A percentile compares a stretch with the other conserved stretches of the same genome.
These are phyloP conservation scores for Masticophis lateralis DNA, from an alignment of 2,797 vertebrate genomes.

Conservation along the genomic window DNA sequence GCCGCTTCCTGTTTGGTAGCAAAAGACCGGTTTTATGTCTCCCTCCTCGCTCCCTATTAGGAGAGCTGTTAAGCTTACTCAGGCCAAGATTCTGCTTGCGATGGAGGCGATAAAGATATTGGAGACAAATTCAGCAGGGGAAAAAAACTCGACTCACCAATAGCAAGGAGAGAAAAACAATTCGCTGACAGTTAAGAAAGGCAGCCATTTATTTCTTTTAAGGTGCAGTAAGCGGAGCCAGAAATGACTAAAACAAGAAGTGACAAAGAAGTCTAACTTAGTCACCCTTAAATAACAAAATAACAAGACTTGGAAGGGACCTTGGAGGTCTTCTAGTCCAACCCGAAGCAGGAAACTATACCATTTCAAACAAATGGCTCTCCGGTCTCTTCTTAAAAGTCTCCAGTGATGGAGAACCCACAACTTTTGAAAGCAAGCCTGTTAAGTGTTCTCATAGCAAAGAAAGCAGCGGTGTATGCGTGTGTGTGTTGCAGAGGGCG, in stretches of 20 bases:
- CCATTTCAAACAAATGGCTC: neutral
- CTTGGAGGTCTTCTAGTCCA: neutral
- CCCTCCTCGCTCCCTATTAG: conserved; percentile 20
- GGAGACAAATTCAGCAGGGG: conserved; percentile 54
- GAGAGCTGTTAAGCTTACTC: conserved; percentile 49
- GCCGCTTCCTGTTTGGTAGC: conserved; percentile 61
- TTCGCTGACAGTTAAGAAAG: conserved; percentile 8
- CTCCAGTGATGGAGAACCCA: neutral
- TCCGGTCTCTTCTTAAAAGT: neutral
- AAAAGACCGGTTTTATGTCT: conserved; percentile 58
- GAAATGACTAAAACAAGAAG: neutral
- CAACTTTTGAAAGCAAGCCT: neutral
- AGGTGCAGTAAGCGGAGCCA: neutral
- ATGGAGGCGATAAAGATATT: conserved; percentile 47
- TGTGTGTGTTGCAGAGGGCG: neutral
- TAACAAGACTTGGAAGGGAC: neutral
- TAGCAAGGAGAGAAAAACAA: conserved; percentile 45
- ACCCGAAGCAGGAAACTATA: neutral
- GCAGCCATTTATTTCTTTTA: conserved; percentile 31
- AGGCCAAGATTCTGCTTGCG: conserved; percentile 44
- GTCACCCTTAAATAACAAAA: neutral
- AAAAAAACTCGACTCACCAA: conserved; percentile 8
- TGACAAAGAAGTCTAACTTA: neutral
- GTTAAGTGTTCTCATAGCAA: neutral
- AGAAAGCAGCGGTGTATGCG: neutral